phyloP scores from a whole-genome alignment of 2,113 vertebrate species.

The Haliaeetus leucogaster region DNA sequence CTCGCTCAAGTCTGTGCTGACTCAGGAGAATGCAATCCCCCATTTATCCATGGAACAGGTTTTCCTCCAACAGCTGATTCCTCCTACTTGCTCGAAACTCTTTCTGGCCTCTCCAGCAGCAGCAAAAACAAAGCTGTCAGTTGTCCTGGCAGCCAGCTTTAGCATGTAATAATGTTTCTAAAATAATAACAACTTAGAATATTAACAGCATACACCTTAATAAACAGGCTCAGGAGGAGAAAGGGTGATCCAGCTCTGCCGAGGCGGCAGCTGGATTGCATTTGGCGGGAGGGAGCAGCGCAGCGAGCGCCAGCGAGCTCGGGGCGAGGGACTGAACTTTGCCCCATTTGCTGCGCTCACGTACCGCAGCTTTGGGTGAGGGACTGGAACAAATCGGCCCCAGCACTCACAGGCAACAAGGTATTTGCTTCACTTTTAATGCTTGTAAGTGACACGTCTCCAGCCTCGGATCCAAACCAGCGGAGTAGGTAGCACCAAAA shows the following conservation, averaged over 20 bases:
- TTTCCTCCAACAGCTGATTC: background rate
- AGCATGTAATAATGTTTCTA: background rate
- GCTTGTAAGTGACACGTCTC: background rate
- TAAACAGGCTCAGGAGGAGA: background rate
- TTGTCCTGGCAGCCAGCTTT: background rate
- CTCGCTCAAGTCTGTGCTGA: background rate
- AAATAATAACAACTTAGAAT: background rate
- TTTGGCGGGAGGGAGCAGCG: background rate
- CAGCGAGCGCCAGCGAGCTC: background rate
- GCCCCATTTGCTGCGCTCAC: background rate
- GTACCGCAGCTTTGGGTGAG: background rate
- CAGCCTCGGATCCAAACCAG: background rate
- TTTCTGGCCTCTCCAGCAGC: background rate
- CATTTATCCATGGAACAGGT: background rate
- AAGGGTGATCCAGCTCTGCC: background rate
- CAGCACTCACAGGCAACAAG: rapidly evolving
- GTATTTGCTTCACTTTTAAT: background rate
- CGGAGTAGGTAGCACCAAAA: background rate
- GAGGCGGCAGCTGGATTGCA: background rate
- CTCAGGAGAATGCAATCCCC: background rate
- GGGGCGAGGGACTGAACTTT: background rate
- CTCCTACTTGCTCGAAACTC: background rate
- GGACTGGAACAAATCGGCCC: background rate
- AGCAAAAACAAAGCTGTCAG: background rate
- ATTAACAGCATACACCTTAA: background rate